Evolutionary conservation across 2,888 invertebrate genomes (phyloP), one percentile per base, ranked within the genome.

Genomic region (Trachelus tabidus): DNA sequence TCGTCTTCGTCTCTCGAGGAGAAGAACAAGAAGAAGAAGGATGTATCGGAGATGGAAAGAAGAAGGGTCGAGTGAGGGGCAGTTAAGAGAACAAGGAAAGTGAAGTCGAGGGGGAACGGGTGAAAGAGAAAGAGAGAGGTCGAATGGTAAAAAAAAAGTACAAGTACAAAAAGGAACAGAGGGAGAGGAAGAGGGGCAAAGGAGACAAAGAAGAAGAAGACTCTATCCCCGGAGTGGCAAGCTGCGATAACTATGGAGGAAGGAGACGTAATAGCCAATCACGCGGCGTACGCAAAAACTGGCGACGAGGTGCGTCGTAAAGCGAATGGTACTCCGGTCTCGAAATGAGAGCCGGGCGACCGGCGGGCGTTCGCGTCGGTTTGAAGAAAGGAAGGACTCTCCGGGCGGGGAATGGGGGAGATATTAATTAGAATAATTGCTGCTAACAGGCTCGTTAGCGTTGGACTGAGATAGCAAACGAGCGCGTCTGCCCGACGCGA

Each of bases 391-490:
- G 78, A 75, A 78, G 68, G 79, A 79, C 79, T 78, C 79, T 71
- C 34, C 69, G 71, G 68, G 12, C 37, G 31, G 79, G 83, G 79
- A 83, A 86, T 84, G 85, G 88, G 85, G 86, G 85, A 88, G 88
- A 91, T 91, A 91, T 91, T 91, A 91, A 91, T 91, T 91, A 91
- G 90, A 91, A 91, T 91, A 90, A 91, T 91, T 91, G 90, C 89
- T 88, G 90, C 90, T 91, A 91, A 91, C 90, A 91, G 90, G 87
- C 90, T 91, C 89, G 91, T 91, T 91, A 91, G 90, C 90, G 90
- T 88, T 89, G 80, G 82, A 88, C 87, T 83, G 86, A 86, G 89
- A 89, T 90, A 89, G 90, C 88, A 87, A 88, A 87, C 88, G 88
- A 89, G 89, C 85, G 85, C 82, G 84, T 79, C 83, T 82, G 79